Percentiles rank a stretch among this genome's conserved stretches.
phyloP scores from a whole-genome alignment of 2,888 invertebrate species.

The Teleogryllus oceanicus region DNA sequence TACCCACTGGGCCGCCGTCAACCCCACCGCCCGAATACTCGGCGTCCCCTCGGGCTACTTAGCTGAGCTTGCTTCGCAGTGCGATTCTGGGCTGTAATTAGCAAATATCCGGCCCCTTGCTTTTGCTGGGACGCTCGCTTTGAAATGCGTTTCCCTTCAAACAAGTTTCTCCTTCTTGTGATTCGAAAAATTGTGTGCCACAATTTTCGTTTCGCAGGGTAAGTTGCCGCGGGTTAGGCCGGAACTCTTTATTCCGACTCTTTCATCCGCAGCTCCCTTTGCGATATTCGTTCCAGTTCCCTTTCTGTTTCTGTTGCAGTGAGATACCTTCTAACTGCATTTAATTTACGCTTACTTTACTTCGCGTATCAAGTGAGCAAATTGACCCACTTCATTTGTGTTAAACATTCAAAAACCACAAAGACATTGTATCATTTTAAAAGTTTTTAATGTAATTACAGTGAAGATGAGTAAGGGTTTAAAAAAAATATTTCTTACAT shows the following conservation, averaged over 20 bases:
- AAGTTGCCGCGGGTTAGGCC: not conserved
- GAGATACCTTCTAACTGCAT: too few relatives aligned
- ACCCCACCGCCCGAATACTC: not conserved
- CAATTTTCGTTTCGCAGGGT: not conserved
- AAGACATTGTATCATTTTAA: too few relatives aligned
- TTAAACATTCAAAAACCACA: too few relatives aligned
- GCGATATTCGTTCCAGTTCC: too few relatives aligned
- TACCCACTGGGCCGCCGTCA: not conserved
- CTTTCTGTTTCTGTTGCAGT: too few relatives aligned
- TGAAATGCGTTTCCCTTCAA: conserved; percentile 3
- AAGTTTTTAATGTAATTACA: too few relatives aligned
- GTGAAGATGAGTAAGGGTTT: too few relatives aligned
- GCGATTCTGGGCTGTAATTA: not conserved
- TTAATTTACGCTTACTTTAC: too few relatives aligned
- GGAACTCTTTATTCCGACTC: not conserved
- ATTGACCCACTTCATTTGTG: too few relatives aligned
- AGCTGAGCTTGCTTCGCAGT: not conserved
- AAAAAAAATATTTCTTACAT: too few relatives aligned
- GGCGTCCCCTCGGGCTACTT: not conserved
- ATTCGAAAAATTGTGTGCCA: not conserved
- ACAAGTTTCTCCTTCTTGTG: not conserved
- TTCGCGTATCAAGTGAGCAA: too few relatives aligned
- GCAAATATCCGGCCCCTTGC: not conserved
- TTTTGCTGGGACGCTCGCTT: not conserved
- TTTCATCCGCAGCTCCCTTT: not conserved